Base-by-base conservation (phyloP, 2,113 vertebrate species). In the Zosterops lateralis region DNA sequence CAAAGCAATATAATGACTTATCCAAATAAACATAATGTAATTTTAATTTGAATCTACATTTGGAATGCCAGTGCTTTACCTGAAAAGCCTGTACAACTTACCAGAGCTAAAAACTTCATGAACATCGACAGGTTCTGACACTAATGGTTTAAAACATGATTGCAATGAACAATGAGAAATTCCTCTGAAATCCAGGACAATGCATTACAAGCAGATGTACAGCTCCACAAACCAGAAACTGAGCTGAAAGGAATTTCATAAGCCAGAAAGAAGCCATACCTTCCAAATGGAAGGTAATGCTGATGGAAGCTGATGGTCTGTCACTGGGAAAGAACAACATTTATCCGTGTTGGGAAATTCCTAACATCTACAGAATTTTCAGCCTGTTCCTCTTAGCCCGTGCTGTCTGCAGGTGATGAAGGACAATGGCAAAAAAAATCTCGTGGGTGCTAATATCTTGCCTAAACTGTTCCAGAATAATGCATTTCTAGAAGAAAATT, bases 401-500 rank as follows among this genome's bases (percentile, higher is more conserved):
- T 22, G 40, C 36, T 87, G 65, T 40, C 57, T 38, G 21, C 15
- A 72, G 4, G 7, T 24, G 40, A 45, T 72, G 44, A 87, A 75
- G 19, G 11, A 26, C 6, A 66, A 32, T 11, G 10, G 11, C 4
- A 0, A 42, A 56, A 71, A 7, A 17, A 65, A 4, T 5, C 1
- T 25, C 25, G 9, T 45, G 32, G 17, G 26, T 40, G 10, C 42
- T 62, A 50, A 25, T 25, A 61, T 38, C 25, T 74, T 70, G 6
- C 31, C 16, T 60, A 82, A 87, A 47, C 2, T 3, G 50, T 74
- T 79, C 36, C n/a, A 40, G 31, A 78, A 54, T 12, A 62, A 60
- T 26, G 7, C 17, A 44, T 64, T 85, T 56, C 29, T 72, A n/a
- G 48, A 80, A 60, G 20, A 95, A 89, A 57, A 76, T 57, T 22